A percentile compares a stretch with the other conserved stretches of the same genome.
These are phyloP conservation scores for Gambusia yucatana DNA, from an alignment of 2,797 vertebrate species.

Conservation along the genomic window DNA sequence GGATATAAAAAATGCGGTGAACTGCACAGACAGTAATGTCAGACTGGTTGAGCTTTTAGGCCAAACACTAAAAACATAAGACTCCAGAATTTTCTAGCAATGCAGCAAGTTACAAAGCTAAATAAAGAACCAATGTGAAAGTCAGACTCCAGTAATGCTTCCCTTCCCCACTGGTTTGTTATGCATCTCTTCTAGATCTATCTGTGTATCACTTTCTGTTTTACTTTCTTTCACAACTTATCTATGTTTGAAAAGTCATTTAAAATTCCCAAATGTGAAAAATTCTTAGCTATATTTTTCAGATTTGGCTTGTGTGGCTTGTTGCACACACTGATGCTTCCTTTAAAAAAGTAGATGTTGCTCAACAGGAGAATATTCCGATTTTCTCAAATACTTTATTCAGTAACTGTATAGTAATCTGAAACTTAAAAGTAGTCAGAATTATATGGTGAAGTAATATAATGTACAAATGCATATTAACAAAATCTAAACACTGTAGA, in stretches of 20 bases:
- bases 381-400: not conserved
- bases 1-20: not conserved
- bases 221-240: not conserved
- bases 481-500: not conserved
- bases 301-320: not conserved
- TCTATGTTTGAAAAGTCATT: not conserved
- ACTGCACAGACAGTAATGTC: not conserved
- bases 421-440: not conserved
- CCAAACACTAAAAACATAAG: not conserved
- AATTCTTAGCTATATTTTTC: not conserved
- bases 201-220: not conserved
- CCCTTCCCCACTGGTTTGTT: too few relatives aligned
- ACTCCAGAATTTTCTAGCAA: not conserved
- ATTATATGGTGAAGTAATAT: not conserved
- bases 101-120: not conserved
- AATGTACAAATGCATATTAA: not conserved
- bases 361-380: not conserved
- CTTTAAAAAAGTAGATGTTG: not conserved
- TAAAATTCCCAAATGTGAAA: not conserved
- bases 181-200: not conserved
- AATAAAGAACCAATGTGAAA: conserved; percentile 9
- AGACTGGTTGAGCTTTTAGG: conserved; percentile 3
- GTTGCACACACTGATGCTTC: not conserved
- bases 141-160: not conserved
- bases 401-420: not conserved